Evolutionary conservation across 2,888 invertebrate genomes (phyloP), one percentile per base, ranked within the genome.

Genomic region (Galeruca laticollis): DNA sequence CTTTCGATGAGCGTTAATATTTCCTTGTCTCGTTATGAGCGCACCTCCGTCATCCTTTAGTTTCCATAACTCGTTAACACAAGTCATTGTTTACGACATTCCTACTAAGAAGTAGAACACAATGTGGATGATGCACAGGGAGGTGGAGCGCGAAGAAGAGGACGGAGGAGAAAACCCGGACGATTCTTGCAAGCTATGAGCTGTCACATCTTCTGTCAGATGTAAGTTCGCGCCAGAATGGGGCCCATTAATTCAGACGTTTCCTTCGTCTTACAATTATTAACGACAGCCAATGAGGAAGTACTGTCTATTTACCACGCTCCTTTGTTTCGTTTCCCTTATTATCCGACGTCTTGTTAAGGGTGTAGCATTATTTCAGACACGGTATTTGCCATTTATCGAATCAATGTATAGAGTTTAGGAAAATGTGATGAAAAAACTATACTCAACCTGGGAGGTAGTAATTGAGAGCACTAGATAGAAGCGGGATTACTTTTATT

Each of bases 211-310:
- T 75, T 74, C 71, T 75, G 76, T 75, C 75, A 76, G 73, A 74
- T 71, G 73, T 73, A 75, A 75, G 73, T 72, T 75, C 74, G 73
- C 73, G 67, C 63, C 64, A 63, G 72, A 74, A 73, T 70, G 73
- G 70, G 81, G 81, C 82, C 83, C 84, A 84, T 84, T 84, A 84
- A 84, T 84, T 84, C 83, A 80, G 80, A 80, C 83, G 81, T 83
- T 83, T 83, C 82, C 81, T 80, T 76, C 78, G 82, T 82, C 82
- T 83, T 82, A 82, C 80, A 82, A 82, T 83, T 84, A 84, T 84
- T 84, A 84, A 83, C 83, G 81, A 79, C 81, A 82, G 79, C 83
- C 83, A 83, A 84, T 83, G 82, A 81, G 82, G 79, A 80, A 76
- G 74, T 81, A 79, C 80, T 80, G 81, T 82, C 80, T 82, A 81